Evolutionary conservation across 2,113 vertebrate species (phyloP).

Genomic region (Otis tarda): DNA sequence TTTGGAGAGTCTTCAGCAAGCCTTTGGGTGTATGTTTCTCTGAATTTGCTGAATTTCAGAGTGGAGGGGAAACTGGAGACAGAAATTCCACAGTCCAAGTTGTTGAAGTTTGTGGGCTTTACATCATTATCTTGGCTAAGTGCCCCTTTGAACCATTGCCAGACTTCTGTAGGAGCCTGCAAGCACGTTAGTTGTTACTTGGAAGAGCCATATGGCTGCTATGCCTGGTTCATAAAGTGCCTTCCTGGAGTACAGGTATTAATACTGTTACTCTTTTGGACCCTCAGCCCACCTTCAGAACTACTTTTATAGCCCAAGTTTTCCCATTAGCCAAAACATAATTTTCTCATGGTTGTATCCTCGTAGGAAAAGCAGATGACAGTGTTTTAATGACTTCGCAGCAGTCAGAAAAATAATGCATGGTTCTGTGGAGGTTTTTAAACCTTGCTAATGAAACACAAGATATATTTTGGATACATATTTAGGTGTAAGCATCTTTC

Average conservation of each 20-base stretch:
- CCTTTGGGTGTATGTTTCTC: neutral
- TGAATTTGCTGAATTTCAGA: neutral
- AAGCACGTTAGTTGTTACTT: neutral
- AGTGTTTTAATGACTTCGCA: neutral
- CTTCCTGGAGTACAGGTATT: neutral
- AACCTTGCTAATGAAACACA: neutral
- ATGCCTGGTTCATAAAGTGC: neutral
- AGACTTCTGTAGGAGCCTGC: neutral
- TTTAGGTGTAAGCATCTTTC: neutral
- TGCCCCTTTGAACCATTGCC: neutral
- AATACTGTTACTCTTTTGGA: neutral
- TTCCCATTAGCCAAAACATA: neutral
- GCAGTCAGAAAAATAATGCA: neutral
- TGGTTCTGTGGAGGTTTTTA: neutral
- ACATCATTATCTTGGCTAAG: neutral
- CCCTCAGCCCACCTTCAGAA: neutral
- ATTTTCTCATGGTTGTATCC: neutral
- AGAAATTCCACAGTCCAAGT: neutral
- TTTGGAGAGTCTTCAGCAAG: neutral
- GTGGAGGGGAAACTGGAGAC: neutral
- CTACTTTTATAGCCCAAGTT: neutral
- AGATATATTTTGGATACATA: neutral
- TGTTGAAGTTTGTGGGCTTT: neutral
- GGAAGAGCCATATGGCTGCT: neutral
- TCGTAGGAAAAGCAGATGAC: neutral